A percentile compares a stretch with the other conserved stretches of the same genome.
These are phyloP conservation scores for Ondatra zibethicus DNA, from an alignment of 2,113 vertebrate genomes.

Conservation along the genomic window DNA sequence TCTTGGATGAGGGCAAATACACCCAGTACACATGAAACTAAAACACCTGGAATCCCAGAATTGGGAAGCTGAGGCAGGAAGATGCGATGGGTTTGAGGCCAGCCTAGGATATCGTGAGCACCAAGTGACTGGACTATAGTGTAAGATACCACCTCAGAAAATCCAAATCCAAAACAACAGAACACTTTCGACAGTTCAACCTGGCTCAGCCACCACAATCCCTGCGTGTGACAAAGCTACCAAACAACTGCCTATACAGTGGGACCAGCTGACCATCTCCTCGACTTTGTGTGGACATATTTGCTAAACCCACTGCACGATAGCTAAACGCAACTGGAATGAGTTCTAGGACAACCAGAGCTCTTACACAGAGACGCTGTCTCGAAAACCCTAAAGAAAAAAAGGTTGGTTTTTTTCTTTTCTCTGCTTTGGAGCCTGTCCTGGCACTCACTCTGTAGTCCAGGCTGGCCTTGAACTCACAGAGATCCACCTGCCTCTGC, in stretches of 20 bases:
- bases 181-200: neutral
- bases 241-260: neutral
- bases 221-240: neutral
- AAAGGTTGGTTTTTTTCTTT: too few species aligned
- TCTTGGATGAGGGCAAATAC: neutral
- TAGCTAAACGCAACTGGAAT: neutral
- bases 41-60: neutral
- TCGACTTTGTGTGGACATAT: neutral
- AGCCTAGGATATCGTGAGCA: neutral
- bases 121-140: too few species aligned
- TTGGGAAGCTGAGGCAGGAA: neutral
- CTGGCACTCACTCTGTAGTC: too few species aligned
- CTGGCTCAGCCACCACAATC: neutral
- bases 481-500: neutral
- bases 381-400: too few species aligned
- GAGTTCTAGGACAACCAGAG: too few species aligned
- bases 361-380: too few species aligned
- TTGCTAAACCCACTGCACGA: neutral
- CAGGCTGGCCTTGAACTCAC: too few species aligned
- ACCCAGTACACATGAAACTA: neutral
- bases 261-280: accelerated
- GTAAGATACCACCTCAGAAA: neutral
- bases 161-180: neutral
- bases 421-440: too few species aligned
- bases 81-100: neutral